Base-by-base conservation (phyloP, 2,888 invertebrate genomes). In the Chrysopilus asiliformis region DNA sequence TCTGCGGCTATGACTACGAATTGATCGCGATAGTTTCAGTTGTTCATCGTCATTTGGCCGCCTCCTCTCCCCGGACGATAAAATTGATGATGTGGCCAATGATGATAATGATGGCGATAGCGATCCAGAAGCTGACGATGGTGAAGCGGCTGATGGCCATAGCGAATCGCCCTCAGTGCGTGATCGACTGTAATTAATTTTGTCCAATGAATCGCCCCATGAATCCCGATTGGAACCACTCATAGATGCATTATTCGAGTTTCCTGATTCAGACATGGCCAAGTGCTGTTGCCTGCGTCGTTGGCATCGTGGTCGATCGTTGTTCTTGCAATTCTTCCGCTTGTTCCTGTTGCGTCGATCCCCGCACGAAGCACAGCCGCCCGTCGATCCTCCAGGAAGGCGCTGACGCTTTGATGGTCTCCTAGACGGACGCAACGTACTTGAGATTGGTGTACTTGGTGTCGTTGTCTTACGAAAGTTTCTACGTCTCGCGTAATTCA, bases 221-320 rank as follows among this genome's bases (percentile, higher is more conserved):
- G 22, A 22, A 22, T 8, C 7, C 10, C 22, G 7, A 22, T 7
- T 7, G 7, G 22, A 10, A 8, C 7, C 22, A 22, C 22, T 22
- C 22, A 8, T 7, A 10, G 19, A 28, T 26, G 27, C 14, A n/a
- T n/a, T n/a, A n/a, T n/a, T n/a, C n/a, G n/a, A n/a, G n/a, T n/a
- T n/a, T n/a, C n/a, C n/a, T n/a, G n/a, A n/a, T n/a, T n/a, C n/a
- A n/a, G n/a, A n/a, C n/a, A n/a, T n/a, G 5, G 17, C 18, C 14
- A 14, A 22, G 31, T 60, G 59, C 4, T 56, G 52, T 32, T 53
- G 52, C 2, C 58, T 53, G 31, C 58, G 58, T 3, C 59, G 50
- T 35, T 57, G 53, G 16, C 60, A 60, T 34, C 58, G 58, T 0
- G 52, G 50, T 0, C 57, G 56, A 7, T 60, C 58, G 2, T 56